These are phyloP conservation scores for Habroteleia sp. DNA, from an alignment of 2,888 invertebrate genomes.

Conservation along the genomic window DNA sequence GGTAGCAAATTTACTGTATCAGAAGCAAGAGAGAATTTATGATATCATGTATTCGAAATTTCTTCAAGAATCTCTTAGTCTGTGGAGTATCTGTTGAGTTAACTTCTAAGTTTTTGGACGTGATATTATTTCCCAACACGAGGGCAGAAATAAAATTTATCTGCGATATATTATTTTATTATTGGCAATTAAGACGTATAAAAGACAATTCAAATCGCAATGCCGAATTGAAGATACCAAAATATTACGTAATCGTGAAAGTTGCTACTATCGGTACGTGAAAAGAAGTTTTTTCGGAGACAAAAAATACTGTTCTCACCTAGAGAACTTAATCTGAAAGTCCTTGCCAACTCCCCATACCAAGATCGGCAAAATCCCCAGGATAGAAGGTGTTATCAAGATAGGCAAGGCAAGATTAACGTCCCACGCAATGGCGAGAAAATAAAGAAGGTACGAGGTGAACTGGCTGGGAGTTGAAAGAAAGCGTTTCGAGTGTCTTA, in stretches of 20 bases:
- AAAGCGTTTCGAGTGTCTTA: no score
- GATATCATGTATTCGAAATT: neutral
- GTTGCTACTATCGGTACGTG: neutral
- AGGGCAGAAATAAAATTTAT: no score
- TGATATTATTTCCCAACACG: no score
- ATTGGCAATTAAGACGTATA: no score
- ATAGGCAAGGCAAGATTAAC: conserved; percentile 38
- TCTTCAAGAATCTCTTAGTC: neutral
- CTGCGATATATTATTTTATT: no score
- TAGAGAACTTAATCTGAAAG: conserved; percentile 37
- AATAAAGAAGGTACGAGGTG: neutral
- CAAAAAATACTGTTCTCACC: conserved; percentile 38
- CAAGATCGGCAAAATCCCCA: conserved; percentile 26
- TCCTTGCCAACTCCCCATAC: conserved; percentile 31
- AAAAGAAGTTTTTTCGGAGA: neutral
- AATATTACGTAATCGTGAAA: neutral
- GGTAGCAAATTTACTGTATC: neutral
- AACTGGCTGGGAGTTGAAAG: conserved; percentile 1
- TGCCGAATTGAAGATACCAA: conserved; percentile 19
- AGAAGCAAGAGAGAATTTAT: neutral
- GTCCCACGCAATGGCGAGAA: conserved; percentile 17
- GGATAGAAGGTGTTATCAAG: conserved; percentile 45
- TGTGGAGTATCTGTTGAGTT: neutral
- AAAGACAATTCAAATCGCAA: no score
- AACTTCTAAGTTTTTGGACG: neutral